These are phyloP conservation scores for Scaptomyza caliginosa DNA, from an alignment of 2,888 invertebrate genomes.

Conservation along the genomic window DNA sequence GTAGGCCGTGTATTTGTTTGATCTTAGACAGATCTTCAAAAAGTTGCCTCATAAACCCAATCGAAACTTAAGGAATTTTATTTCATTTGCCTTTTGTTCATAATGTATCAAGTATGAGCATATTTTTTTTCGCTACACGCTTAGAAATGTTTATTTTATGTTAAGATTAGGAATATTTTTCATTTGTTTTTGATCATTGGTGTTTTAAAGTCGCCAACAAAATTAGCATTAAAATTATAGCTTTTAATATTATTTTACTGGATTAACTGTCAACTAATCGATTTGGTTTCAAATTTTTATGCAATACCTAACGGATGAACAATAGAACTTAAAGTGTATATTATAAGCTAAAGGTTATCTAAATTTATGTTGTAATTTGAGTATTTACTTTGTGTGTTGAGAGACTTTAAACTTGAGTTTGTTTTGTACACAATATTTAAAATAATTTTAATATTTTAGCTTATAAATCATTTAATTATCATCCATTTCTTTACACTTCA, in stretches of 20 bases:
- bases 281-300: conserved; percentile 20
- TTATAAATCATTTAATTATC: too few species aligned
- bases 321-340: background rate
- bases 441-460: too few species aligned
- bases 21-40: conserved; percentile 2
- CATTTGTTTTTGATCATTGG: background rate
- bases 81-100: conserved; percentile 16
- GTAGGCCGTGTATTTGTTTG: conserved; percentile 6
- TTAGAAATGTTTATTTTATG: conserved; percentile 47
- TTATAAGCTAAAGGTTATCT: background rate
- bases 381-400: background rate
- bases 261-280: conserved; percentile 26
- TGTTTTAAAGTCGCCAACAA: conserved; percentile 7
- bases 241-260: conserved; percentile 4
- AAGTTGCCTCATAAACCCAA: conserved; percentile 31
- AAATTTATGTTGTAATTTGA: background rate
- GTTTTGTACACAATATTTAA: too few species aligned
- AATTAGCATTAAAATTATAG: conserved; percentile 27
- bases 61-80: conserved; percentile 26
- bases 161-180: conserved; percentile 36
- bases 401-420: background rate
- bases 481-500: too few species aligned
- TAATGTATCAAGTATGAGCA: background rate
- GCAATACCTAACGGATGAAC: background rate
- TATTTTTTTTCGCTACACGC: conserved; percentile 13